These are phyloP conservation scores for Epirrhoe alternata DNA, from an alignment of 2,888 invertebrate genomes.

Conservation along the genomic window DNA sequence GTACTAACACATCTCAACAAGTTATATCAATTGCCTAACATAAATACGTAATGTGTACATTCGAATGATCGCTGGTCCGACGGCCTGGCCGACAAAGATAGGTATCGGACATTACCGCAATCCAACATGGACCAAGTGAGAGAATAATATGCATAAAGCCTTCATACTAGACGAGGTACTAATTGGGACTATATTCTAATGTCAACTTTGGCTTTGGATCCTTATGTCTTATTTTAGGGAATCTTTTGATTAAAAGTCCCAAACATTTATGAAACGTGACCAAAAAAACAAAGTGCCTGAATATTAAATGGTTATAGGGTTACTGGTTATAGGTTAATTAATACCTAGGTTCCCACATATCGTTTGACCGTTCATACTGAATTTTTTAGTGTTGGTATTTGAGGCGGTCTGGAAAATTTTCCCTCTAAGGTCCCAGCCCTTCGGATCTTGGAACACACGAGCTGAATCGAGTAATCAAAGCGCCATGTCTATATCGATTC, in stretches of 20 bases:
- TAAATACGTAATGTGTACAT: constrained; percentile 76
- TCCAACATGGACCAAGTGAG: constrained; percentile 62
- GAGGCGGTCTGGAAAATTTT: constrained; percentile 11
- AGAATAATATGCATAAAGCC: constrained; percentile 11
- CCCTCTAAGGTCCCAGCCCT: constrained; percentile 15
- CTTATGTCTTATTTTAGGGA: background rate
- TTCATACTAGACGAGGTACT: background rate
- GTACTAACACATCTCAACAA: constrained; percentile 57
- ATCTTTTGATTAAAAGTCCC: background rate
- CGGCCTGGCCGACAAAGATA: constrained; percentile 74
- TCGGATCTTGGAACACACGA: constrained; percentile 51
- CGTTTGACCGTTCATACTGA: background rate
- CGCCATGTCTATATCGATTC: constrained; percentile 81
- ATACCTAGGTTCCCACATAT: background rate
- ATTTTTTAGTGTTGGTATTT: background rate
- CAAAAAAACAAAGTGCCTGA: too few relatives aligned
- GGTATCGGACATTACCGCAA: constrained; percentile 76
- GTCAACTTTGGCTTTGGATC: background rate
- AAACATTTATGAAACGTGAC: background rate
- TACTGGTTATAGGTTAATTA: too few relatives aligned
- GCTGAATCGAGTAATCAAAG: constrained; percentile 82
- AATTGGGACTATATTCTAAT: background rate
- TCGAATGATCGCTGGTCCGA: constrained; percentile 71
- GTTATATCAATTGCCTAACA: constrained; percentile 77
- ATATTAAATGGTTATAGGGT: too few relatives aligned